Percentiles rank a stretch among this genome's conserved stretches.
Conservation (phyloP, 2,113 vertebrate genomes). For the Brachirus orientalis region DNA sequence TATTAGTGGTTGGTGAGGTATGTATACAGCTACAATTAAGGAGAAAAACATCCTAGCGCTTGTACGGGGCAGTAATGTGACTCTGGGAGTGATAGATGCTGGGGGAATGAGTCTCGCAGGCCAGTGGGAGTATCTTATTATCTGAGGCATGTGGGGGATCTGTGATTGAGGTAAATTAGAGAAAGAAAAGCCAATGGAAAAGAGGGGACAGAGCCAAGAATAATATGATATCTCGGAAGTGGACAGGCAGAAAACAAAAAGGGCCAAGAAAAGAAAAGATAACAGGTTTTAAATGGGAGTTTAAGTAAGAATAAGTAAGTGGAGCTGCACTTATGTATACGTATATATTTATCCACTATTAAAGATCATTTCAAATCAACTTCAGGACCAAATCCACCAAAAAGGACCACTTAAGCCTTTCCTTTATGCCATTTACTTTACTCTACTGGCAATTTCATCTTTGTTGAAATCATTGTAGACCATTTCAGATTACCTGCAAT, state of each 20-base stretch:
- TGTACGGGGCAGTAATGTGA: slow-evolving; percentile 81
- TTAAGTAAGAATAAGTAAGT: background rate
- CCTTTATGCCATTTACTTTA: background rate
- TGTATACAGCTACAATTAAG: slow-evolving; percentile 81
- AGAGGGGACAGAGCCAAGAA: slow-evolving; percentile 3
- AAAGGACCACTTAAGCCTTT: background rate
- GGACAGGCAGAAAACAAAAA: slow-evolving; percentile 15
- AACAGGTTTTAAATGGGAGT: background rate
- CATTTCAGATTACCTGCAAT: slow-evolving; percentile 25
- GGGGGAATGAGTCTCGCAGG: slow-evolving; percentile 74
- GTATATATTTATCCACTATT: slow-evolving; percentile 9
- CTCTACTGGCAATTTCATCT: slow-evolving; percentile 25
- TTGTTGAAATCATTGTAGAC: slow-evolving; percentile 23
- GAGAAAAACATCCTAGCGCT: slow-evolving; percentile 77
- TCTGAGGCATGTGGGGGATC: slow-evolving; percentile 76
- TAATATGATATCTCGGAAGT: slow-evolving; percentile 16
- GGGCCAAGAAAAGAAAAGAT: background rate
- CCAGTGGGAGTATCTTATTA: slow-evolving; percentile 81
- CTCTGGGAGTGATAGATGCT: slow-evolving; percentile 78
- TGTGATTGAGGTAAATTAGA: slow-evolving; percentile 81
- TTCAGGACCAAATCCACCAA: slow-evolving; percentile 3
- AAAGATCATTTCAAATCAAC: slow-evolving; percentile 27
- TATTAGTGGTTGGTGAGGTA: slow-evolving; percentile 69
- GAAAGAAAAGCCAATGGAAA: slow-evolving; percentile 27
- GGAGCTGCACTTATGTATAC: background rate